Evolutionary conservation across 2,797 vertebrate species (phyloP), one percentile per base, ranked within the genome.

Genomic region (Balearica regulorum): DNA sequence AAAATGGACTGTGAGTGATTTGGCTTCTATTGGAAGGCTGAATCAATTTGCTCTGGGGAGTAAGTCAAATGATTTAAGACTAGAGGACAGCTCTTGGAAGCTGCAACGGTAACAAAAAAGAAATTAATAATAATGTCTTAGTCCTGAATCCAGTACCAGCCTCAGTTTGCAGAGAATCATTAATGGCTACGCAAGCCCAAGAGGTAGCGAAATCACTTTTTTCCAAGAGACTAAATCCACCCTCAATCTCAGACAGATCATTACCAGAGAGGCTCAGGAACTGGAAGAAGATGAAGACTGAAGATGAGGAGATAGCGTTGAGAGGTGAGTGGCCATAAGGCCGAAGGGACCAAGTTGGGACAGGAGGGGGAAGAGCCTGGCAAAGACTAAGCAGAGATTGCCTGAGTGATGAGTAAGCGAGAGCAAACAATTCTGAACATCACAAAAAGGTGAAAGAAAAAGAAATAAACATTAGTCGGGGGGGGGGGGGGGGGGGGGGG

Each of bases 401-500:
- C 31, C 35, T 24, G 2, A 26, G 37, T 0, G 13, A 39, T 13
- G 58, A 51, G 9, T 0, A 12, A 51, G 57, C 1, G 26, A 53
- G 43, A 48, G 19, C 21, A 31, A 35, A 7, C 24, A 37, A 37
- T 51, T 37, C 51, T 4, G n/a, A 55, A 41, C 58, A 60, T 0
- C 48, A 29, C 46, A 17, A 33, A 17, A 25, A 43, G 41, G 21
- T 2, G 28, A 6, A 5, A 51, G 37, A 48, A 83, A 28, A 21
- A 41, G 41, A 41, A 43, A 44, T 25, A 10, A 31, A 35, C 43
- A 35, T 16, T 13, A 5, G 25, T 22, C 48, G 33, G 3, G 3
- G 8, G 35, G 19, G 15, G 9, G 3, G 5, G 9, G 4, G 1
- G 7, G 9, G 4, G 1, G 7, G 13, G n/a, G n/a, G n/a, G n/a